Evolutionary conservation across 2,113 vertebrate genomes (phyloP).

Genomic region (Lagopus muta): DNA sequence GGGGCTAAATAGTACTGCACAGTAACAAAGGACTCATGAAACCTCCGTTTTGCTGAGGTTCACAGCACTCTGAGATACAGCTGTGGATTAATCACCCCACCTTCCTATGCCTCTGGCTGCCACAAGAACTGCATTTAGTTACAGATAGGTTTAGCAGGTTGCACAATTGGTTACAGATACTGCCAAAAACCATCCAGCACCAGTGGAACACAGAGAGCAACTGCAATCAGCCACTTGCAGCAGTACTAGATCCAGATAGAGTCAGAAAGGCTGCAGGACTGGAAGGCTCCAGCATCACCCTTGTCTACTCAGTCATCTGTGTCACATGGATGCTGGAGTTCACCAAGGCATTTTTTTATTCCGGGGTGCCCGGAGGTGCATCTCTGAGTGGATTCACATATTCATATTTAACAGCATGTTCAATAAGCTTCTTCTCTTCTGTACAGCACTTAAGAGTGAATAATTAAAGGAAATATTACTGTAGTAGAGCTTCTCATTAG

Average conservation of each 20-base stretch:
- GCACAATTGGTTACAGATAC: not conserved
- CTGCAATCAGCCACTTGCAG: not conserved
- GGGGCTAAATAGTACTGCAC: not conserved
- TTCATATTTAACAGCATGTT: conserved; percentile 43
- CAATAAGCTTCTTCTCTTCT: conserved; percentile 43
- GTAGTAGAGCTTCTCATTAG: conserved; percentile 71
- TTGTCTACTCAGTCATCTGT: not conserved
- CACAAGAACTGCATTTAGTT: not conserved
- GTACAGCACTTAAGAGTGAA: conserved; percentile 69
- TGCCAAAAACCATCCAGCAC: not conserved
- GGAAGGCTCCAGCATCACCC: not conserved
- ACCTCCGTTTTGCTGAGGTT: not conserved
- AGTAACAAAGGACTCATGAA: not conserved
- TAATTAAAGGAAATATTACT: conserved; percentile 78
- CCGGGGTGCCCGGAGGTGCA: not conserved
- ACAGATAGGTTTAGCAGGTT: not conserved
- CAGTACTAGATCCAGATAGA: not conserved
- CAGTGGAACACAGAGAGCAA: not conserved
- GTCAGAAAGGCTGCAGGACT: not conserved
- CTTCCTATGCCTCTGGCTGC: not conserved
- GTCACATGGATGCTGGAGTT: not conserved
- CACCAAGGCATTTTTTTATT: not conserved
- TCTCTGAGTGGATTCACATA: not conserved
- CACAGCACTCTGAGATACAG: not conserved
- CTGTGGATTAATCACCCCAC: not conserved